phyloP scores from a whole-genome alignment of 2,797 vertebrate species.

The Rhinogobio ventralis region DNA sequence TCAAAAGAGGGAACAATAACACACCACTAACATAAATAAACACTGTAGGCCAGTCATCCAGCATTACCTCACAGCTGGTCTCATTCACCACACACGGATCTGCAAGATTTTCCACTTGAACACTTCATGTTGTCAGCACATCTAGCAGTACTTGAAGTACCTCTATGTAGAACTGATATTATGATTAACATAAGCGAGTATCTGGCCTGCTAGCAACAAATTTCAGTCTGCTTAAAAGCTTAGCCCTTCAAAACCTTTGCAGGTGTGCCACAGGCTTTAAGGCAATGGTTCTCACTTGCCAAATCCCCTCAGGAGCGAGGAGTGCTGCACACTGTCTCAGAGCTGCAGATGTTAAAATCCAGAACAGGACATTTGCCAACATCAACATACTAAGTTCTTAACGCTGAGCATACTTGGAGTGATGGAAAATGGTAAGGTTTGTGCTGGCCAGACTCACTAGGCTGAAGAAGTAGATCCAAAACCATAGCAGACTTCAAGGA shows the following conservation, averaged over 20 bases:
- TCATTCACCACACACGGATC: slow-evolving; percentile 26
- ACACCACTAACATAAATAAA: slow-evolving; percentile 45
- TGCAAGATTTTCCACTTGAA: slow-evolving; percentile 5
- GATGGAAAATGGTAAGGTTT: slow-evolving; percentile 58
- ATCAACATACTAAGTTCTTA: slow-evolving; percentile 45
- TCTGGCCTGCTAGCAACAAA: neutral
- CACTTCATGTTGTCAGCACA: slow-evolving; percentile 23
- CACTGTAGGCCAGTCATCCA: neutral
- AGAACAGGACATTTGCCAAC: slow-evolving; percentile 26
- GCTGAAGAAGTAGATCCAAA: slow-evolving; percentile 45
- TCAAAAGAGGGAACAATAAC: slow-evolving; percentile 40
- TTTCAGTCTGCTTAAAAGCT: slow-evolving; percentile 10
- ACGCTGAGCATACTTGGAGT: slow-evolving; percentile 36
- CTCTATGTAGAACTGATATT: slow-evolving; percentile 1
- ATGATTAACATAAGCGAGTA: neutral
- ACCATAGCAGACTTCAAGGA: slow-evolving; percentile 55
- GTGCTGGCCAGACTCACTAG: slow-evolving; percentile 58
- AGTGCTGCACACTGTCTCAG: slow-evolving; percentile 41
- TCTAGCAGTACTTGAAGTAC: neutral
- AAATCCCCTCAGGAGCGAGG: slow-evolving; percentile 16
- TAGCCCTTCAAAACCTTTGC: slow-evolving; percentile 14
- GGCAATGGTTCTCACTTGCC: neutral
- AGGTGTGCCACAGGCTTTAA: slow-evolving; percentile 11
- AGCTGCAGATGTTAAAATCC: slow-evolving; percentile 41
- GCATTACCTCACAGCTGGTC: slow-evolving; percentile 34